Base-by-base conservation (phyloP, 2,797 vertebrate species). In the Oreochromis grahami region DNA sequence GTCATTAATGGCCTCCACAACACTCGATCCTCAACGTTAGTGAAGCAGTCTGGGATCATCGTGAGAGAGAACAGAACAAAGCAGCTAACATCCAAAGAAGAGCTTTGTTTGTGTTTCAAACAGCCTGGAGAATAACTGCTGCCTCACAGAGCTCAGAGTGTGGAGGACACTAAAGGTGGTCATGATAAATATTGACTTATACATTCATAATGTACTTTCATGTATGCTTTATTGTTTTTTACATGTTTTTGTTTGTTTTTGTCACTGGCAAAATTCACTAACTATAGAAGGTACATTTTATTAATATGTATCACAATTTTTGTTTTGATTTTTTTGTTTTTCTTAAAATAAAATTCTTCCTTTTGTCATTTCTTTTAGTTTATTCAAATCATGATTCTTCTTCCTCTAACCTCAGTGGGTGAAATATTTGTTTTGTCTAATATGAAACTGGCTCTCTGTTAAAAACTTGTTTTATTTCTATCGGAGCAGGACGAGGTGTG, bases 191-290 rank as follows among this genome's bases (percentile, higher is more conserved):
- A 58, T 17, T 2, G 24, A 56, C 53, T 9, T 3, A 29, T 56
- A 1, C 29, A 19, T 1, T 32, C 15, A 60, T 19, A 60, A 4
- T 11, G 56, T 60, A 19, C 29, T 60, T 34, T 1, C 29, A 34
- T 7, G 4, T 5, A 12, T 60, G 15, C 2, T 9, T 58, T 2
- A 32, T 58, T 58, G 55, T 58, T 17, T 58, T 58, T 58, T 58
- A 32, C 26, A 32, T 10, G 55, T 32, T 17, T 8, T 9, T 38
- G 32, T 38, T 38, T 5, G 55, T 17, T 56, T 0, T 58, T 58
- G 8, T 58, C 0, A 1, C 55, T 56, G 1, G 55, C 26, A 3
- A 32, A 0, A 32, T 58, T 32, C 26, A 0, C 15, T 29, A 58
- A 36, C 34, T 36, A 36, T 34, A 34, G 34, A 8, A 34, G 34